These are phyloP conservation scores for Sebastes trivittatus DNA, from an alignment of 2,797 vertebrate species.

Conservation along the genomic window DNA sequence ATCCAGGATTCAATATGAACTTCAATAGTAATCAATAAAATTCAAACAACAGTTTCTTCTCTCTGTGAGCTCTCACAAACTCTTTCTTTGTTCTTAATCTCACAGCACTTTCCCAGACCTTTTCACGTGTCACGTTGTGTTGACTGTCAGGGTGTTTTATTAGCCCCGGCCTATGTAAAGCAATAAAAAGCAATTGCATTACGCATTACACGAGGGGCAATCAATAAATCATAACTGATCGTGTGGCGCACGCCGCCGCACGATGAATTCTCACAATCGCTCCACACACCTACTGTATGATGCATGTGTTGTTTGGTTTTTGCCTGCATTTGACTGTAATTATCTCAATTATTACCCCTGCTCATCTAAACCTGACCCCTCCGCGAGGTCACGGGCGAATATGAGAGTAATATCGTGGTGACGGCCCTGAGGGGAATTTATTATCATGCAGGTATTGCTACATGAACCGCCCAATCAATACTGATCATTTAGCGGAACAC, in stretches of 20 bases:
- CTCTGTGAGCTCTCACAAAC: neutral
- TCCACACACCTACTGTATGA: constrained; percentile 6
- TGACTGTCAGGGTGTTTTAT: constrained; percentile 70
- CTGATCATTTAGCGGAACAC: constrained; percentile 63
- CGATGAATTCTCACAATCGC: constrained; percentile 26
- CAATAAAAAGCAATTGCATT: constrained; percentile 80
- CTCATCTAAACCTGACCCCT: constrained; percentile 35
- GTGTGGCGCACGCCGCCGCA: constrained; percentile 26
- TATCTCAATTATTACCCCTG: constrained; percentile 60
- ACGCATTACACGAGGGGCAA: constrained; percentile 58
- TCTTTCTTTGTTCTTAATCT: constrained; percentile 32
- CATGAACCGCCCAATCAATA: constrained; percentile 60
- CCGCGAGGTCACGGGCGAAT: constrained; percentile 22
- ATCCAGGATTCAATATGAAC: neutral
- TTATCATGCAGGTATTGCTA: constrained; percentile 33
- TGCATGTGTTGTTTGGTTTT: constrained; percentile 53
- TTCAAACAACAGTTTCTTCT: neutral
- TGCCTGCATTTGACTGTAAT: constrained; percentile 56
- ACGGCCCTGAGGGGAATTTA: constrained; percentile 43
- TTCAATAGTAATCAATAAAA: neutral
- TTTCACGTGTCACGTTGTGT: constrained; percentile 26
- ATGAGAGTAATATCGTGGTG: constrained; percentile 19
- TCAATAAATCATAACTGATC: constrained; percentile 77
- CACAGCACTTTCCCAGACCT: constrained; percentile 41
- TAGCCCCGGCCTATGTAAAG: constrained; percentile 66